These are phyloP conservation scores for Manacus vitellinus DNA, from an alignment of 2,113 vertebrate genomes.

Conservation along the genomic window DNA sequence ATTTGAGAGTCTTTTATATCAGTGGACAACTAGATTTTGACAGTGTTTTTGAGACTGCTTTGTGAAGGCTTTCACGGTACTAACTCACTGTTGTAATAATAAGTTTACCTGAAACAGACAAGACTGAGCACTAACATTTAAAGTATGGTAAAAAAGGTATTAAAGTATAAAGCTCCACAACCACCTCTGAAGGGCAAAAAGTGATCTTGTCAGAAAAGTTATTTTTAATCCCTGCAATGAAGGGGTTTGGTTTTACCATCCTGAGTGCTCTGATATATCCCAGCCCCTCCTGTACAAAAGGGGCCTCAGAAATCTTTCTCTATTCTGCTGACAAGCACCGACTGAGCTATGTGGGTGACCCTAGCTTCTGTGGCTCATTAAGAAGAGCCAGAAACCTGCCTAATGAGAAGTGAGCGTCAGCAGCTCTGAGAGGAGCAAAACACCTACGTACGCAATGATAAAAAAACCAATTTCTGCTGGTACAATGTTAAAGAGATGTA, in stretches of 20 bases:
- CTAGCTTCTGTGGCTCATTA: slow-evolving; percentile 26
- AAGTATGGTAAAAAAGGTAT: neutral
- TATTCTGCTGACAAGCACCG: neutral
- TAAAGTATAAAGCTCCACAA: neutral
- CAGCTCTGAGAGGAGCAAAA: neutral
- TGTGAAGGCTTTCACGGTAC: neutral
- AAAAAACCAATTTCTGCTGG: neutral
- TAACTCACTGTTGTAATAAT: neutral
- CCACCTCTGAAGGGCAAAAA: neutral
- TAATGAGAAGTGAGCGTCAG: neutral
- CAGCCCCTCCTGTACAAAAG: neutral
- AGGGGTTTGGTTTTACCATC: neutral
- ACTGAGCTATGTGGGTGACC: neutral
- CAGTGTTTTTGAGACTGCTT: neutral
- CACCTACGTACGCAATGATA: neutral
- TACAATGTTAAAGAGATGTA: neutral
- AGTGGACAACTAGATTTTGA: neutral
- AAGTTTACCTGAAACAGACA: neutral
- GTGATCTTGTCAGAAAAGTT: neutral
- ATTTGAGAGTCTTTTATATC: neutral
- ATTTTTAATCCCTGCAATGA: neutral
- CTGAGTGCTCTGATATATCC: neutral
- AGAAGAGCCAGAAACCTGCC: neutral
- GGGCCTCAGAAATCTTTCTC: neutral
- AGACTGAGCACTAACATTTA: neutral